Evolutionary conservation across 2,888 invertebrate genomes (phyloP), one percentile per base, ranked within the genome.

Genomic region (Biston stratarius): DNA sequence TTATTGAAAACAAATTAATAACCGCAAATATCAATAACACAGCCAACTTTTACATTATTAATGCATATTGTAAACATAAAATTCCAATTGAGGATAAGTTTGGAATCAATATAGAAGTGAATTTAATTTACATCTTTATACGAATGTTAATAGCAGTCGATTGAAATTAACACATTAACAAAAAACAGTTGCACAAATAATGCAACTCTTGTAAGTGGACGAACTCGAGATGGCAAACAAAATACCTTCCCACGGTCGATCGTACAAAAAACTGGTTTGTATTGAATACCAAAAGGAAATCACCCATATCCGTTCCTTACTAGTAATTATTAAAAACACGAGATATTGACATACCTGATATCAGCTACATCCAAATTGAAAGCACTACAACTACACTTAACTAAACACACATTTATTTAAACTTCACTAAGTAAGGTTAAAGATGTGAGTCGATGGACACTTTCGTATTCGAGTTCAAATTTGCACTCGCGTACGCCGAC

Each of bases 171-270:
- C 36, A 33, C 53, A 73, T 70, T 58, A 67, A 71, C 62, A 36
- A 38, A 55, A 64, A 55, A 62, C 61, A 61, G 66, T 67, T 67
- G 69, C 68, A 36, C 64, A 78, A 80, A 83, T 76, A 82, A 78
- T 79, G 69, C 73, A 76, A 60, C 71, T 74, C 74, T 77, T 64
- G 34, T 58, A 62, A 69, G 53, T 67, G 49, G 59, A 60, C 61
- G 74, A 38, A 74, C 72, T 76, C 77, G 74, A 81, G 82, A 82
- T 83, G 80, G 82, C 89, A 85, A 81, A 68, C 81, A 76, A 80
- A 85, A 87, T 88, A 76, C 86, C 89, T 92, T 92, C 92, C 90
- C 92, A 92, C 92, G 91, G 84, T 83, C 78, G 82, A 83, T 85
- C 90, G 89, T 87, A 90, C 88, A 85, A 86, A 84, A 88, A 92